These are phyloP conservation scores for Drosophila tsacasi DNA, from an alignment of 1,140 invertebrate genomes.

Conservation along the genomic window DNA sequence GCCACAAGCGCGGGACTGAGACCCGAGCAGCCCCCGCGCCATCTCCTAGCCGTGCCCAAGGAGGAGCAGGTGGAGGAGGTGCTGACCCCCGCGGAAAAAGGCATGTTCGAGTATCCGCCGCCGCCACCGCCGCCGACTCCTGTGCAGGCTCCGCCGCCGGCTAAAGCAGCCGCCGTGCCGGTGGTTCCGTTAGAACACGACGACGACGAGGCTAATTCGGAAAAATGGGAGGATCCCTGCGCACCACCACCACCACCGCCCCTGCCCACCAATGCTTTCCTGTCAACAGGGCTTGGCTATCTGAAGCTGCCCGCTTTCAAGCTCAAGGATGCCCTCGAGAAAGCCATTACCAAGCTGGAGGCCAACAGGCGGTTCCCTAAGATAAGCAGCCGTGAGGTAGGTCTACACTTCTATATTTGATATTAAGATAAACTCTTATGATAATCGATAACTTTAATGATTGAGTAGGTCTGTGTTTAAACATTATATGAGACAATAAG, in stretches of 20 bases:
- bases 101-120: constrained; percentile 60
- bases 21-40: constrained; percentile 32
- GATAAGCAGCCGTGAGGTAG: constrained; percentile 12
- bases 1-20: constrained; percentile 19
- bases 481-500: not conserved
- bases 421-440: not conserved
- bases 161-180: constrained; percentile 3
- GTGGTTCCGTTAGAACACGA: constrained; percentile 45
- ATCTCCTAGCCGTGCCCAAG: constrained; percentile 10
- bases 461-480: not conserved
- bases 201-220: constrained; percentile 68
- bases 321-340: constrained; percentile 68
- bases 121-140: constrained; percentile 79
- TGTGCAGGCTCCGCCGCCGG: constrained; percentile 51
- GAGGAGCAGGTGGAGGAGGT: constrained; percentile 39
- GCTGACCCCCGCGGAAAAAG: constrained; percentile 52
- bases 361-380: constrained; percentile 38
- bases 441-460: not conserved
- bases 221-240: constrained; percentile 75
- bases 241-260: constrained; percentile 71
- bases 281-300: constrained; percentile 39
- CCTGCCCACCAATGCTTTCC: constrained; percentile 38
- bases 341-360: constrained; percentile 71
- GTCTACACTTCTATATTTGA: not conserved
- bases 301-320: constrained; percentile 58